Evolutionary conservation across 1,140 invertebrate species (phyloP), one percentile per base, ranked within the genome.

Genomic region (Oryzaephilus surinamensis): DNA sequence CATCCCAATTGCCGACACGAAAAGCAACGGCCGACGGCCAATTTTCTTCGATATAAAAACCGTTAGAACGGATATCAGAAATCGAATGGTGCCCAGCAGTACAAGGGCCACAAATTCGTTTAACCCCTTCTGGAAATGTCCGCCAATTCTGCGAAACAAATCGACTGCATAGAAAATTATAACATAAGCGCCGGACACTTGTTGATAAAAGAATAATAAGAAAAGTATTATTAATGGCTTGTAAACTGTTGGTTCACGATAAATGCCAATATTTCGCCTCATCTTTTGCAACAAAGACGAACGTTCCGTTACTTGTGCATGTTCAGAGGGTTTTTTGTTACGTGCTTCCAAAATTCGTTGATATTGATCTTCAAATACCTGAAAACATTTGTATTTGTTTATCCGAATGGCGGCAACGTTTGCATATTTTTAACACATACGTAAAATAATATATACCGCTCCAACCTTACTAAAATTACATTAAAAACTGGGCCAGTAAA

Each of bases 121-220:
- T 4, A 66, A 54, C 14, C 52, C 58, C 12, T 46, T 44, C 3
- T 65, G 58, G 10, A 70, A 62, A 8, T 58, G 51, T 2, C 62
- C 64, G 2, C 64, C 65, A 8, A 73, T 55, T 43, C 65, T 53
- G 14, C 60, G 45, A 41, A 74, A 77, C 34, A 74, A 64, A 2
- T 72, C 67, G 2, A 76, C 70, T 0, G 77, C 73, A 50, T 81
- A 82, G 50, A 81, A 81, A 44, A 81, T 76, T 2, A 83, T 65
- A 1, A 74, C 72, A 55, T 83, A 77, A 20, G 62, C 60, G 7
- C 74, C 74, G 2, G 69, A 66, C 0, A 73, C 41, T 55, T 77
- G 74, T 56, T 77, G 75, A 3, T 75, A 60, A 0, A 70, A 12
- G 41, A 77, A 69, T 11, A 76, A 45, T 3, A 64, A 20, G 0